These are phyloP conservation scores for Halichondria panicea DNA, from an alignment of 37 sponge, comb jelly and placozoan genomes.

Conservation along the genomic window DNA sequence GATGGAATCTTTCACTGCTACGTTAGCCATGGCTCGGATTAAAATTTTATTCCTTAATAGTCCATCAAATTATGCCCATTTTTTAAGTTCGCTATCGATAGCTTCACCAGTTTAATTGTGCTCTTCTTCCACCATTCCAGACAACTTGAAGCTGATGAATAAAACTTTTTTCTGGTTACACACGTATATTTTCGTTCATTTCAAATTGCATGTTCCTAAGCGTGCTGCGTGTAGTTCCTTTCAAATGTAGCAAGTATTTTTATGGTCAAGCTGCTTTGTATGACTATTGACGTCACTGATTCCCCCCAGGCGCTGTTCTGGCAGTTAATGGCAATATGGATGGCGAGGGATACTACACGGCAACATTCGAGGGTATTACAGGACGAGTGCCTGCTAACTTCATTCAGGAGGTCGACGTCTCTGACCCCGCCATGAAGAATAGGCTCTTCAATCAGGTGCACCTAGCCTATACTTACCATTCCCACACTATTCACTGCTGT, in stretches of 20 bases:
- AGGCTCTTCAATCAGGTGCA: slow-evolving; percentile 70
- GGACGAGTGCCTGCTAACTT: slow-evolving; percentile 82
- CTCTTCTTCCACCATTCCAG: slow-evolving; percentile 2
- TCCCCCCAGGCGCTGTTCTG: slow-evolving; percentile 64
- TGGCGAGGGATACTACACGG: slow-evolving; percentile 56
- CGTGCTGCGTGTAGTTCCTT: too few species aligned
- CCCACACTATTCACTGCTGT: too few species aligned
- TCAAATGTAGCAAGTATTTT: too few species aligned
- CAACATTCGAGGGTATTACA: slow-evolving; percentile 27
- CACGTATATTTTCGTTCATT: too few species aligned
- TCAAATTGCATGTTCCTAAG: too few species aligned
- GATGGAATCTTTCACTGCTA: neutral
- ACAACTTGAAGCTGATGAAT: neutral
- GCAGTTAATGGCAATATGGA: slow-evolving; percentile 78
- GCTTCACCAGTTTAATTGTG: too few species aligned
- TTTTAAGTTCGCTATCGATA: too few species aligned
- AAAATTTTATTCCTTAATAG: too few species aligned
- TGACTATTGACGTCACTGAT: neutral
- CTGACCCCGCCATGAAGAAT: slow-evolving; percentile 6
- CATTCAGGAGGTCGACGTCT: slow-evolving; percentile 62
- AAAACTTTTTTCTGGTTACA: neutral
- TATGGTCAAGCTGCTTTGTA: neutral
- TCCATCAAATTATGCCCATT: too few species aligned
- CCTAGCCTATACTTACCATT: neutral
- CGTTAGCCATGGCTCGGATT: too few species aligned